These are phyloP conservation scores for Zaprionus kolodkinae DNA, from an alignment of 1,140 invertebrate species.

Conservation along the genomic window DNA sequence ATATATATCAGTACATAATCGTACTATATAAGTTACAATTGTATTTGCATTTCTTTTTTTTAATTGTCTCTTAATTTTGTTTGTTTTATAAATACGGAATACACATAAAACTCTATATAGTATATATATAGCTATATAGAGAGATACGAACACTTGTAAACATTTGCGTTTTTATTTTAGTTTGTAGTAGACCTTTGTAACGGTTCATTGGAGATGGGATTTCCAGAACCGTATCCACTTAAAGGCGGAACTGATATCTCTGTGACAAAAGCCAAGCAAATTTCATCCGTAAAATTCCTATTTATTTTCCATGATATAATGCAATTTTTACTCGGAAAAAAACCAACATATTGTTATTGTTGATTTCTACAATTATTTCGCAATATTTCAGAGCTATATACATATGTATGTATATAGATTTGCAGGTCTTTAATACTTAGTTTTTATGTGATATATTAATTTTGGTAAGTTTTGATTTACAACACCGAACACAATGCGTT, in stretches of 20 bases:
- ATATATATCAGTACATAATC: conserved; percentile 8
- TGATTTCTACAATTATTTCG: not conserved
- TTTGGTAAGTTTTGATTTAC: conserved; percentile 35
- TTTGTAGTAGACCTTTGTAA: not conserved
- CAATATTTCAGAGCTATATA: not conserved
- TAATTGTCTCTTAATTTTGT: conserved; percentile 10
- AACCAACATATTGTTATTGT: too few relatives aligned
- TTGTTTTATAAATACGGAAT: conserved; percentile 19
- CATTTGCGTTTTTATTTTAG: conserved; percentile 32
- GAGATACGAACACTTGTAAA: not conserved
- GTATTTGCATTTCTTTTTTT: conserved; percentile 39
- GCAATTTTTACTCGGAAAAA: too few relatives aligned
- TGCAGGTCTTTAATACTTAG: not conserved
- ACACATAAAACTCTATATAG: conserved; percentile 3
- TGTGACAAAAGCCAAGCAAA: too few relatives aligned
- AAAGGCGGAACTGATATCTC: too few relatives aligned
- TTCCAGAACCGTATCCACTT: not conserved
- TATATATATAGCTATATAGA: not conserved
- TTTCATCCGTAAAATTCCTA: too few relatives aligned
- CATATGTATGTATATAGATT: not conserved
- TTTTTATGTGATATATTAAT: conserved; percentile 9
- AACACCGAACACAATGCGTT: not conserved
- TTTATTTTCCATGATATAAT: too few relatives aligned
- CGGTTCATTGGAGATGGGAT: not conserved
- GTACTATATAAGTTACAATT: conserved; percentile 26